Base-by-base conservation (phyloP, 2,888 invertebrate genomes). In the Papilio demoleus region DNA sequence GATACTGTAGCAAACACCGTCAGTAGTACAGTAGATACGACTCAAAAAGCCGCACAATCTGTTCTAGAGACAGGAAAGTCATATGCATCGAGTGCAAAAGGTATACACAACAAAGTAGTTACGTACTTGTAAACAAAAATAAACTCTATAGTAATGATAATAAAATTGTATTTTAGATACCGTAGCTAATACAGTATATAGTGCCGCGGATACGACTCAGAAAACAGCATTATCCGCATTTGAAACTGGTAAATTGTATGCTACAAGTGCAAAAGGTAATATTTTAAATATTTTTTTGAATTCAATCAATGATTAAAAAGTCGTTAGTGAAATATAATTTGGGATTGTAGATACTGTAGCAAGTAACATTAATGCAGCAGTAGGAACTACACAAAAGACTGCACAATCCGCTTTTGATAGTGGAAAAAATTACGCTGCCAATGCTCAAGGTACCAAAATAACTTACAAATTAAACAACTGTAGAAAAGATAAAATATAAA, bases 31-130 rank as follows among this genome's bases (percentile, higher is more conserved):
- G 72, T 82, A 76, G 84, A 84, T 67, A 77, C 75, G 0, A 81
- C 86, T 71, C 82, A 86, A 77, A 86, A 79, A 78, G 72, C 81
- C 65, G 80, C 83, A 12, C 82, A 83, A 71, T 81, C 84, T 1
- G 85, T 83, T 68, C 66, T 82, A 58, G 82, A 85, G 53, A 81
- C 80, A 58, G 80, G 85, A 62, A 86, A 83, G 76, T 75, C 77
- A 5, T 87, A 84, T 40, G 53, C 53, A 14, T 56, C 61, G 11
- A 65, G 40, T 27, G 64, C 64, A 27, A 65, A 65, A 65, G 64
- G 64, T 65, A 65, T 36, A 40, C n/a, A 36, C 24, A 38, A 6
- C 8, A 59, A 11, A 47, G n/a, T n/a, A n/a, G n/a, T n/a, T n/a
- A n/a, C n/a, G 9, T 31, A 19, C 27, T 22, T n/a, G 5, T 9